Percentiles rank a stretch among this genome's conserved stretches.
Conservation (phyloP, 2,113 vertebrate species). For the Tauraco erythrolophus region DNA sequence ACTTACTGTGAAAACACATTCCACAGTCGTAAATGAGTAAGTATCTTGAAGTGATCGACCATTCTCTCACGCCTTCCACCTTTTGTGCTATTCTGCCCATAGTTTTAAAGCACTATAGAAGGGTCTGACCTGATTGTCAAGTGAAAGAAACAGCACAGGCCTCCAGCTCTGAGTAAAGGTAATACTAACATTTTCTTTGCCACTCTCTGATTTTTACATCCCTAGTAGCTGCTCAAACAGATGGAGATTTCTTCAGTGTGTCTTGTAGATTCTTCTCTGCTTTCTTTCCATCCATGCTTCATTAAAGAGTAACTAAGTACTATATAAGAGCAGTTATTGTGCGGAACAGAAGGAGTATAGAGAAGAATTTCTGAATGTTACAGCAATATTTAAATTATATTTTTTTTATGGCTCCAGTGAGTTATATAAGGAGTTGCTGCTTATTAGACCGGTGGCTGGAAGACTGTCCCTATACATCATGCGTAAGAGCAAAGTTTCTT, state of each 20-base stretch:
- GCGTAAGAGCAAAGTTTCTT: not conserved
- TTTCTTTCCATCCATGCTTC: not conserved
- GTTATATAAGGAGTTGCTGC: not conserved
- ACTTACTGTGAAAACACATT: not conserved
- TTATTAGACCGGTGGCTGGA: not conserved
- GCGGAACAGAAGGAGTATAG: not conserved
- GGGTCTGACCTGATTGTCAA: not conserved
- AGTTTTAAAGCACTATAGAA: not conserved
- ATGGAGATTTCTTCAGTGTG: not conserved
- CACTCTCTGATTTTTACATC: not conserved
- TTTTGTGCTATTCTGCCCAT: not conserved
- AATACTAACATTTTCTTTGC: not conserved
- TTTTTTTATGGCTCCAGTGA: not conserved
- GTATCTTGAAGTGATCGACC: not conserved
- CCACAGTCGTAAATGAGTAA: not conserved
- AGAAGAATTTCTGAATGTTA: not conserved
- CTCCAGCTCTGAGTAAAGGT: not conserved
- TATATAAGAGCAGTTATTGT: fast-evolving
- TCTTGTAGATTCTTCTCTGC: not conserved
- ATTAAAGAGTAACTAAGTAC: not conserved
- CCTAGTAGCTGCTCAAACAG: not conserved
- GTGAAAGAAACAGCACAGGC: not conserved
- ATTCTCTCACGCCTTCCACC: not conserved
- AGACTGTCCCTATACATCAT: not conserved
- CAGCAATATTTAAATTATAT: not conserved